A percentile compares a stretch with the other conserved stretches of the same genome.
phyloP scores from a whole-genome alignment of 2,113 vertebrate species.

The Campylomormyrus tamandua region DNA sequence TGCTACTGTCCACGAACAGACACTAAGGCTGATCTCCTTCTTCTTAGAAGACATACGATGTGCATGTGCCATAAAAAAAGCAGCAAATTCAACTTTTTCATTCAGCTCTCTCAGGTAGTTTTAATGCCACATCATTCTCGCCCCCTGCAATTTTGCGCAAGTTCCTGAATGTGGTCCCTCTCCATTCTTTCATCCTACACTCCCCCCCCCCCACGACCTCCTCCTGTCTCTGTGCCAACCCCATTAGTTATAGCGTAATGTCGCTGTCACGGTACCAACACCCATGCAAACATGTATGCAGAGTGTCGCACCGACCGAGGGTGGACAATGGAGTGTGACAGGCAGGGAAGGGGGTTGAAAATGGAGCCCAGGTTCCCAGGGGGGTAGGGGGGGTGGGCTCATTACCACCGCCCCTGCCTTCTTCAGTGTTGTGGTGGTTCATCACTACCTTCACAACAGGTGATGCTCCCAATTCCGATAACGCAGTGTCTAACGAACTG shows the following conservation, averaged over 20 bases:
- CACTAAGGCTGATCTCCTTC: not conserved
- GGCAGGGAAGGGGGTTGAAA: not conserved
- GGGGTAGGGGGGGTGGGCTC: not conserved
- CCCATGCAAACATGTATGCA: not conserved
- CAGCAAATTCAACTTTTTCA: not conserved
- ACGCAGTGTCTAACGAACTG: not conserved
- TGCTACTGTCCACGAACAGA: not conserved
- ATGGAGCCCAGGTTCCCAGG: not conserved
- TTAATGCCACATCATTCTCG: not conserved
- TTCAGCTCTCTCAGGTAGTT: constrained; percentile 5
- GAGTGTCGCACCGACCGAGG: not conserved
- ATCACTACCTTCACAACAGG: not conserved
- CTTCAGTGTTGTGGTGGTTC: not conserved
- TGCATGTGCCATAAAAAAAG: not conserved
- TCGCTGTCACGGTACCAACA: not conserved
- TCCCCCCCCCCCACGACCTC: not conserved
- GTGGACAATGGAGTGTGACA: not conserved
- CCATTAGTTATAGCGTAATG: not conserved
- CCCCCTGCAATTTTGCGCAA: too few relatives aligned
- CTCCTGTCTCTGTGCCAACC: not conserved
- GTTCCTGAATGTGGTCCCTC: not conserved
- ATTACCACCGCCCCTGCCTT: not conserved
- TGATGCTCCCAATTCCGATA: not conserved
- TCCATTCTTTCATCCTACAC: not conserved
- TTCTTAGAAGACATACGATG: not conserved